Base-by-base conservation (phyloP, 2,797 vertebrate genomes). In the Psittacula echo region DNA sequence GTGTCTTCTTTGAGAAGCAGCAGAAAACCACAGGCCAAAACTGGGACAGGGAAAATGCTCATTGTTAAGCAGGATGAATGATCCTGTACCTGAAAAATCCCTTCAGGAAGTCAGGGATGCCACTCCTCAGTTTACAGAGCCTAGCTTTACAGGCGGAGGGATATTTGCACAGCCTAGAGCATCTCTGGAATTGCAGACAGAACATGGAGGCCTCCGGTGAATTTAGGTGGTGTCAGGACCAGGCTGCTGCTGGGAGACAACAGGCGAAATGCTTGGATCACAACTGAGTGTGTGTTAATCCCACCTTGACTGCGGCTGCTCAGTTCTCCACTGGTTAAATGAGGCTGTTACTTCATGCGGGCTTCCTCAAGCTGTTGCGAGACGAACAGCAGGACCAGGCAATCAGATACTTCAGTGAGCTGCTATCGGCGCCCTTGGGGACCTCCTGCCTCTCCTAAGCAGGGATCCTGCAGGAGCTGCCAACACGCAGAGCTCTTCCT, bases 391-490 rank as follows among this genome's bases (percentile, higher is more conserved):
- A 34, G 87, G 58, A 10, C 77, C 64, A 83, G 56, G 89, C 91
- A 87, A 88, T 77, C 77, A n/a, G 80, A 93, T 80, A 61, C 68
- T 71, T 23, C 11, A 4, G 64, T 11, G 11, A 88, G 93, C 72
- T 42, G 80, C 96, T 90, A 5, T 93, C 4, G 1, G 85, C 74
- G 50, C 74, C 89, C 83, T 79, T 23, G 85, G 91, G 91, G 94
- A 94, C 66, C 37, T 73, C 34, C 91, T 62, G 85, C 80, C 87
- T 91, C 87, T 93, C 5, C 0, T 37, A 83, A 94, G 86, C 1
- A 82, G 71, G 78, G 83, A 79, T 44, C 91, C 89, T 93, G 73
- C 67, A 88, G 74, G 85, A 91, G 83, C 95, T 93, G 95, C 89
- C 87, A 87, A 76, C 21, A 27, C 0, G 1, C 91, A 88, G 95